These are phyloP conservation scores for Paracyclopina nana DNA, from an alignment of 1,140 invertebrate genomes.

Conservation along the genomic window DNA sequence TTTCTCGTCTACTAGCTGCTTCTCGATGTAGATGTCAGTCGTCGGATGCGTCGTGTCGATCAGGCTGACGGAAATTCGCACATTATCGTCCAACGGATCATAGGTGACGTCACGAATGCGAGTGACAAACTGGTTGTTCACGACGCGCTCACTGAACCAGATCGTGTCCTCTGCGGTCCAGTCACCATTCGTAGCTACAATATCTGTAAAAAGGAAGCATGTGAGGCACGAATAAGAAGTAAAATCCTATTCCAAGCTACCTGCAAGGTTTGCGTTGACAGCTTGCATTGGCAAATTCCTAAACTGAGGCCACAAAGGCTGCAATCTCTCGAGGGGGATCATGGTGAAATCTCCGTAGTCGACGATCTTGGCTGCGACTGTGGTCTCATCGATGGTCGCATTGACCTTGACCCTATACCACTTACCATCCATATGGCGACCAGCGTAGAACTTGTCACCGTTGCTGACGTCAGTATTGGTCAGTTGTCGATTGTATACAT, in stretches of 20 bases:
- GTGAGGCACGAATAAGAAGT: background rate
- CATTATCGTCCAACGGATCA: constrained; percentile 29
- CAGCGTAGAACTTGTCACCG: constrained; percentile 33
- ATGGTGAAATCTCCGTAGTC: constrained; percentile 33
- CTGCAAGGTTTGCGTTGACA: constrained; percentile 32
- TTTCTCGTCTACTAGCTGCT: constrained; percentile 30
- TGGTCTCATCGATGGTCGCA: constrained; percentile 25
- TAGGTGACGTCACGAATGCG: constrained; percentile 28
- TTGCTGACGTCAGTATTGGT: constrained; percentile 25
- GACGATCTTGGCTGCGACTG: constrained; percentile 31
- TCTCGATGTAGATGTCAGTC: constrained; percentile 33
- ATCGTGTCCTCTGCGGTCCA: constrained; percentile 36
- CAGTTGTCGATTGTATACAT: constrained; percentile 20
- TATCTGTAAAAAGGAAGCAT: constrained; percentile 26
- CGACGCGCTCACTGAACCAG: constrained; percentile 35
- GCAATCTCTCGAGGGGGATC: constrained; percentile 26
- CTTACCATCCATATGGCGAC: constrained; percentile 29
- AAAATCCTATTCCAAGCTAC: constrained; percentile 22
- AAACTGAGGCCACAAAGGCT: constrained; percentile 29
- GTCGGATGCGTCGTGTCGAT: constrained; percentile 31
- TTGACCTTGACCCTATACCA: constrained; percentile 35
- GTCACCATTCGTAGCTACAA: constrained; percentile 34
- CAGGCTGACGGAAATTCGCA: constrained; percentile 25
- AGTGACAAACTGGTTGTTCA: constrained; percentile 34
- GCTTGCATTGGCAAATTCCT: constrained; percentile 34